These are phyloP conservation scores for Chironomus tepperi DNA, from an alignment of 1,140 invertebrate genomes.

Conservation along the genomic window DNA sequence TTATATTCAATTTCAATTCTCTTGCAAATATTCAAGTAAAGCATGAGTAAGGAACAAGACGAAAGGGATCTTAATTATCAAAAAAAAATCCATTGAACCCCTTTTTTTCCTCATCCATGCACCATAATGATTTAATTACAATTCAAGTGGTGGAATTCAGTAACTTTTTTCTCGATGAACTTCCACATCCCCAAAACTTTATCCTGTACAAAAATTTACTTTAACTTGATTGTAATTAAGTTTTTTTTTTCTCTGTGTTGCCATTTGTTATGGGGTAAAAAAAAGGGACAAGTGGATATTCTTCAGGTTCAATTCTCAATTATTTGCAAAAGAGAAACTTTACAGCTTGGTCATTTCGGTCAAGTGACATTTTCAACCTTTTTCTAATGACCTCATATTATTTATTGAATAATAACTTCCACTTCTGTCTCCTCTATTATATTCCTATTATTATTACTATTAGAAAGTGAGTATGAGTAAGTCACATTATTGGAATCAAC, in stretches of 20 bases:
- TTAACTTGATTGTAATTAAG: not conserved
- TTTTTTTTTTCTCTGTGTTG: not conserved
- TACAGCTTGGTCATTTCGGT: not conserved
- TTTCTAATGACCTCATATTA: slow-evolving; percentile 1
- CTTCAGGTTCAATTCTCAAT: not conserved
- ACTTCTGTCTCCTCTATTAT: not conserved
- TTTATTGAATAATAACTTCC: slow-evolving; percentile 14
- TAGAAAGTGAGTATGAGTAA: no score
- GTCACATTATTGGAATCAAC: not conserved
- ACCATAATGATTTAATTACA: slow-evolving; percentile 23
- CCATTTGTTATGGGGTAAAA: not conserved
- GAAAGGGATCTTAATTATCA: not conserved
- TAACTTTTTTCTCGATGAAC: not conserved
- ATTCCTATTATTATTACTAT: no score
- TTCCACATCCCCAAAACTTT: not conserved
- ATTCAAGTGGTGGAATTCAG: slow-evolving; percentile 18
- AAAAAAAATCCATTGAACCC: not conserved
- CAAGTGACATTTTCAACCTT: not conserved
- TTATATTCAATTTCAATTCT: not conserved
- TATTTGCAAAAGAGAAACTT: not conserved
- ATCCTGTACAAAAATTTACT: no score
- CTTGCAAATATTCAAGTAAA: not conserved
- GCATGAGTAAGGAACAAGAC: not conserved
- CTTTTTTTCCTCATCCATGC: not conserved
- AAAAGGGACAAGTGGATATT: not conserved